These are phyloP conservation scores for Athene cunicularia DNA, from an alignment of 2,113 vertebrate genomes.

Conservation along the genomic window DNA sequence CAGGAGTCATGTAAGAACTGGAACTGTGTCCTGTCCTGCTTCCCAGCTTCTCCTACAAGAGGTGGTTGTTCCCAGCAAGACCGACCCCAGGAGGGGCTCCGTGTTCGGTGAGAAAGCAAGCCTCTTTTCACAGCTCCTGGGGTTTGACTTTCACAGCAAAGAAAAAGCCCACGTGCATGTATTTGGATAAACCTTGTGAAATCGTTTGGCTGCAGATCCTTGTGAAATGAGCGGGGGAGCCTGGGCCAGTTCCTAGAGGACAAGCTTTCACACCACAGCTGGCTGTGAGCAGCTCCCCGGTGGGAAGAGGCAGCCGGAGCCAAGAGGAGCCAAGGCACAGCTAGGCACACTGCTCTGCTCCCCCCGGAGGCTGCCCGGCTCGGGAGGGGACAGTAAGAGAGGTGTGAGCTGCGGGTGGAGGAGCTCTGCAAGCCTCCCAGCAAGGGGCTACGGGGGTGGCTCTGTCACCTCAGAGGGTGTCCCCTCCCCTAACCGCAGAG, in stretches of 20 bases:
- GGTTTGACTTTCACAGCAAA: background rate
- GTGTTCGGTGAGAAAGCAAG: background rate
- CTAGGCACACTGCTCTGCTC: background rate
- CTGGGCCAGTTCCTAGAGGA: conserved; percentile 58
- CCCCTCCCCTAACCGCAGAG: background rate
- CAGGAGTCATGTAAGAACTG: fast-evolving
- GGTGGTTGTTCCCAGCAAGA: background rate
- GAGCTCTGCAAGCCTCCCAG: background rate
- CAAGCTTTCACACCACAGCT: conserved; percentile 38
- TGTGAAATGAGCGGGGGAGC: background rate
- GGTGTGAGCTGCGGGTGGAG: background rate
- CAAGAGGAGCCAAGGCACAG: background rate
- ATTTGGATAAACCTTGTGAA: background rate
- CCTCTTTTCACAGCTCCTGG: background rate
- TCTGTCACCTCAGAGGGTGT: background rate
- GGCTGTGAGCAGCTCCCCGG: background rate
- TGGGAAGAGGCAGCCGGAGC: background rate
- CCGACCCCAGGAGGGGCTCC: background rate
- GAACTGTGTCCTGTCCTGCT: background rate
- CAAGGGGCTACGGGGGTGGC: background rate
- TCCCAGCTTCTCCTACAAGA: background rate
- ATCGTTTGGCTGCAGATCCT: background rate
- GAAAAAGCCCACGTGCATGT: background rate
- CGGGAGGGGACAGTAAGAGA: background rate
- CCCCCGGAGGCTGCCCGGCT: background rate